Evolutionary conservation across 2,888 invertebrate genomes (phyloP), one percentile per base, ranked within the genome.

Genomic region (Mesochorus sp.): DNA sequence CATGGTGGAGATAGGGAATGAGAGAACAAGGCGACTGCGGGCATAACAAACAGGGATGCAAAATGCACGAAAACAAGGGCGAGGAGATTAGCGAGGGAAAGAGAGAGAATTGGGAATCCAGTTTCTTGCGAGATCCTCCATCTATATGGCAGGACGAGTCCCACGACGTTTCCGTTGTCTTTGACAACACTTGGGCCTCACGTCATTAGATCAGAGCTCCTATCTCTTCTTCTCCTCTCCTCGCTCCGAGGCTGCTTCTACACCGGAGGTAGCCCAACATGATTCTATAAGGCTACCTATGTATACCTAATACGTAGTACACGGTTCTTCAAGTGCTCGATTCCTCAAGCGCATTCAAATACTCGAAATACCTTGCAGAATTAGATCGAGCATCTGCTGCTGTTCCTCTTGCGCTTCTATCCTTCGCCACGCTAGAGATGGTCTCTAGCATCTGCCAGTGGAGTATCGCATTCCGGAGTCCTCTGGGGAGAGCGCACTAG

Each of bases 301-400:
- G 26, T 49, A 51, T 49, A 34, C 34, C 17, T 31, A 3, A 24
- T 37, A 55, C 42, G 26, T 55, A 31, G 42, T 44, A 59, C 26
- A 70, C 24, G 34, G 59, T 37, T 72, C 49, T 39, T 19, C 19
- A 37, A 37, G 55, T 68, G 28, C 62, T 73, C 67, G 62, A 57
- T 55, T 68, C 44, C 78, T 70, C 44, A 44, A 59, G 61, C 21
- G 14, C 19, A 21, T 62, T 39, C 64, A 55, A 70, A 78, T 78
- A 21, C 64, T 70, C 68, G 73, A 66, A 59, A 78, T 78, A 70
- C 59, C 59, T 51, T 59, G 59, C 64, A 57, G 57, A 78, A 78
- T 78, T 78, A 74, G 73, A 78, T 78, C 70, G 59, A 74, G 68
- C 51, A 44, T 37, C 70, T 57, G 73, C 70, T 57, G 73, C 49